phyloP scores from a whole-genome alignment of 2,797 vertebrate species.

The Harpagifer antarcticus region DNA sequence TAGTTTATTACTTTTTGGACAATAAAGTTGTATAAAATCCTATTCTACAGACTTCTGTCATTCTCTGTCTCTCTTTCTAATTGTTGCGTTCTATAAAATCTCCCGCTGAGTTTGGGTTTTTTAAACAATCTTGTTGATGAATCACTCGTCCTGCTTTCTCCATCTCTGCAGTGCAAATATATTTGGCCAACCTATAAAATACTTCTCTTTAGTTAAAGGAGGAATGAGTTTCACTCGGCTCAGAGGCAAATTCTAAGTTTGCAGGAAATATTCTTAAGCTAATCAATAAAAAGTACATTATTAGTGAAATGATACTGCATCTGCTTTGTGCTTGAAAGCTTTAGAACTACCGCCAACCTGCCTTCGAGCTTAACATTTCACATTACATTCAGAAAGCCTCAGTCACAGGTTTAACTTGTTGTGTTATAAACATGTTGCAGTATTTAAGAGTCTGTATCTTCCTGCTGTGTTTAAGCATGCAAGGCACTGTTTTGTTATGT shows the following conservation, averaged over 20 bases:
- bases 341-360: neutral
- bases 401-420: neutral
- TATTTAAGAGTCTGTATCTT: neutral
- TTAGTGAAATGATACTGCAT: neutral
- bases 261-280: neutral
- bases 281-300: neutral
- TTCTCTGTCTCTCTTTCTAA: neutral
- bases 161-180: slow-evolving; percentile 33
- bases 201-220: slow-evolving; percentile 10
- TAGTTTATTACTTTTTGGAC: neutral
- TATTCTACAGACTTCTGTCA: neutral
- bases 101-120: neutral
- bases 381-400: neutral
- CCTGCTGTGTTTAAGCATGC: neutral
- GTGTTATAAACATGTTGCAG: neutral
- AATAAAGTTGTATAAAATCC: too few relatives aligned
- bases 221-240: neutral
- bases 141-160: slow-evolving; percentile 14
- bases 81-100: neutral
- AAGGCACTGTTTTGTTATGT: neutral
- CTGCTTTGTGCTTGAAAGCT: neutral
- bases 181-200: slow-evolving; percentile 37
- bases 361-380: neutral
- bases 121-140: neutral
- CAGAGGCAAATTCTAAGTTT: neutral